A percentile compares a stretch with the other conserved stretches of the same genome.
These are phyloP conservation scores for Cyprinella venusta DNA, from an alignment of 2,797 vertebrate species.

Conservation along the genomic window DNA sequence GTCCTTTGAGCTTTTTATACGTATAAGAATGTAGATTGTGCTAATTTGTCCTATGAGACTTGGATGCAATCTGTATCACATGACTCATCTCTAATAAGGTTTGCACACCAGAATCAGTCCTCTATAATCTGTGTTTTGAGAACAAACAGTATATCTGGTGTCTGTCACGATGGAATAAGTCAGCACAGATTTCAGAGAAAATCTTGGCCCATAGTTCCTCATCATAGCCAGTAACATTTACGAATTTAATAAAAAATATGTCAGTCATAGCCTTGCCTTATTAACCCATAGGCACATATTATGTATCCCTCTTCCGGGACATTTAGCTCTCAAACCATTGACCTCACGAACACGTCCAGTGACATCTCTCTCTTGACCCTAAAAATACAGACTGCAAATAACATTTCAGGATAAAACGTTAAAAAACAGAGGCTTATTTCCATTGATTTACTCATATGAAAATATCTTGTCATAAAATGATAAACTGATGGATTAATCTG, in stretches of 20 bases:
- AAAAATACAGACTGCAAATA: neutral
- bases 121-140: constrained; percentile 32
- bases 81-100: neutral
- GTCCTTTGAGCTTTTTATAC: neutral
- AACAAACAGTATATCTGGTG: constrained; percentile 35
- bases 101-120: constrained; percentile 14
- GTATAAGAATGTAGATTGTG: neutral
- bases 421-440: neutral
- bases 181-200: constrained; percentile 25
- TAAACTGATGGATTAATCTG: constrained; percentile 5
- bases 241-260: constrained; percentile 18
- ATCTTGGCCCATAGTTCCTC: constrained; percentile 39
- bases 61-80: neutral
- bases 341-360: constrained; percentile 10
- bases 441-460: neutral
- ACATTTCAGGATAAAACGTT: neutral
- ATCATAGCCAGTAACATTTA: constrained; percentile 35
- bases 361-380: constrained; percentile 37
- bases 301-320: constrained; percentile 38
- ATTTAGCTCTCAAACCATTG: constrained; percentile 29
- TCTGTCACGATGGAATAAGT: constrained; percentile 40
- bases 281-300: constrained; percentile 41
- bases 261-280: constrained; percentile 31
- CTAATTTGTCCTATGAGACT: neutral
- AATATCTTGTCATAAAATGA: neutral